Base-by-base conservation (phyloP, 2,113 vertebrate genomes). In the Archocentrus centrarchus region DNA sequence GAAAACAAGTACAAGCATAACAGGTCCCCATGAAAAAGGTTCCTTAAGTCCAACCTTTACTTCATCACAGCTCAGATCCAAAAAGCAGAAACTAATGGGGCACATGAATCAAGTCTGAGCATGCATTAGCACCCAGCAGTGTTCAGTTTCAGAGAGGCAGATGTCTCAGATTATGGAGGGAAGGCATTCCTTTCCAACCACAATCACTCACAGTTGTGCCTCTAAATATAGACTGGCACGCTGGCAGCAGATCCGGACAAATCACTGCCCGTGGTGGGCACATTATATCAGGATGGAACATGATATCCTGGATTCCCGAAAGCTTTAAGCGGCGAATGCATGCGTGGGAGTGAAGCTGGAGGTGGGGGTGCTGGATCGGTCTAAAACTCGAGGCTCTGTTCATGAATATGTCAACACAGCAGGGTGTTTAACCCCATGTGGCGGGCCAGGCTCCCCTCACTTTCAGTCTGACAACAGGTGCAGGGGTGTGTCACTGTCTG, bases 381-480 rank as follows among this genome's bases (percentile, higher is more conserved):
- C 27, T 53, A 64, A 82, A 64, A 60, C 63, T 22, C 7, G 3
- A 59, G 30, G 73, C 32, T 82, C 37, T 44, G 60, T 59, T 86
- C 60, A 59, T 53, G 73, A 77, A 73, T 32, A 80, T 81, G 86
- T 90, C 86, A 82, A 55, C 27, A 39, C 58, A 17, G 13, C 2
- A 4, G 68, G 77, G 64, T 24, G 50, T 70, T 73, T 4, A 1
- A 7, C 24, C 78, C 83, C 68, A 22, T 30, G 77, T 66, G 80
- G 75, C 9, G 5, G 27, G 47, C 63, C 18, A 14, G 61, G 1
- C 35, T 57, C 68, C 53, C 77, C 53, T 78, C 27, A 30, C 68
- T 87, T 86, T 66, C 58, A 82, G 7, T 14, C 11, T 30, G 41
- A 64, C 81, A 92, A 95, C 96, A 96, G 95, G 94, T 96, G 96